These are phyloP conservation scores for Nasonia longicornis DNA, from an alignment of 1,140 invertebrate species.

Conservation along the genomic window DNA sequence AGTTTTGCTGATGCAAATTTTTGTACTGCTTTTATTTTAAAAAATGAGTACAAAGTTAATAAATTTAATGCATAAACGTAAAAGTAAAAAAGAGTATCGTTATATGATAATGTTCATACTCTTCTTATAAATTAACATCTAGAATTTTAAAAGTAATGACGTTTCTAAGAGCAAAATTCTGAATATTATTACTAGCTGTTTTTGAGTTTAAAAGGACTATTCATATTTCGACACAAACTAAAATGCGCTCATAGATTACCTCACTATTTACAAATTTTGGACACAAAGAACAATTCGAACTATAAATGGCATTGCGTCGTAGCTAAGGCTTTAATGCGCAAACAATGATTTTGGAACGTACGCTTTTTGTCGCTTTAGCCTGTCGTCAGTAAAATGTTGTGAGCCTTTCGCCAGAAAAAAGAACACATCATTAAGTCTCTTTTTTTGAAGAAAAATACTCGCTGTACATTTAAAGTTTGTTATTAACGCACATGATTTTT, in stretches of 20 bases:
- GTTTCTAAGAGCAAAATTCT: constrained; percentile 23
- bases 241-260: constrained; percentile 12
- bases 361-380: constrained; percentile 34
- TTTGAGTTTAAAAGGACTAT: background rate
- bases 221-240: constrained; percentile 20
- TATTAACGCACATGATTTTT: constrained; percentile 24
- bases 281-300: constrained; percentile 43
- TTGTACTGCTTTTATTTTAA: constrained; percentile 21
- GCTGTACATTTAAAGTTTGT: constrained; percentile 41
- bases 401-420: constrained; percentile 16
- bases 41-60: constrained; percentile 27
- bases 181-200: constrained; percentile 13
- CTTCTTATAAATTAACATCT: constrained; percentile 27
- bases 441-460: constrained; percentile 41
- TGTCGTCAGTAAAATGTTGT: constrained; percentile 40
- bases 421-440: constrained; percentile 20
- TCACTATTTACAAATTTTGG: constrained; percentile 43
- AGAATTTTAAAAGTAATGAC: constrained; percentile 31
- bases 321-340: constrained; percentile 44
- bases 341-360: constrained; percentile 37
- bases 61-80: constrained; percentile 3
- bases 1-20: constrained; percentile 15
- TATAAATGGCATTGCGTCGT: constrained; percentile 45
- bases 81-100: constrained; percentile 5
- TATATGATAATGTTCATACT: background rate